Evolutionary conservation across 2,888 invertebrate genomes (phyloP).

Genomic region (Drosophila neonasuta): DNA sequence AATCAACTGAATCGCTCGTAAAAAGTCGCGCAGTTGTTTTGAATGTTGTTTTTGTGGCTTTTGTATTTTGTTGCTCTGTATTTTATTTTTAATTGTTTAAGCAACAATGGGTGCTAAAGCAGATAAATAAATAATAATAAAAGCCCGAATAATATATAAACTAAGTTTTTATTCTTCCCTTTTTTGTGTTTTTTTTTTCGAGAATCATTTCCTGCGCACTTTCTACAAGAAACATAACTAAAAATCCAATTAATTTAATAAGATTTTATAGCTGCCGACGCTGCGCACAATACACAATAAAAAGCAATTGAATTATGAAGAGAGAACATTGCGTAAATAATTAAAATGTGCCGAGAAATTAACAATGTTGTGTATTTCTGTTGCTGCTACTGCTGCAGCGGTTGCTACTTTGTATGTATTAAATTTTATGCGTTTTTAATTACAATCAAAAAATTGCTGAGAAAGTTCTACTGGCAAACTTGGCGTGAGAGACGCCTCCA

Average conservation of each 20-base stretch:
- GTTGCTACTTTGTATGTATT: constrained; percentile 49
- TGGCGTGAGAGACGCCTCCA: background rate
- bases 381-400: constrained; percentile 8
- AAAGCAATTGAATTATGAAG: constrained; percentile 74
- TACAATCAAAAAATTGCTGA: constrained; percentile 30
- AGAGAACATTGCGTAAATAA: constrained; percentile 60
- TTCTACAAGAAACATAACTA: constrained; percentile 33
- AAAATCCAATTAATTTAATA: constrained; percentile 69
- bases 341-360: constrained; percentile 32
- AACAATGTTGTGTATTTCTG: constrained; percentile 21
- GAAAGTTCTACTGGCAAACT: constrained; percentile 32
- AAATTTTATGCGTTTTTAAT: constrained; percentile 64
- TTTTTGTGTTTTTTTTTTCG: background rate
- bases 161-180: constrained; percentile 40
- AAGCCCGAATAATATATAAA: constrained; percentile 60
- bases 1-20: constrained; percentile 76
- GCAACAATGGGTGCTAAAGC: constrained; percentile 79
- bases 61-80: constrained; percentile 30
- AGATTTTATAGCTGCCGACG: constrained; percentile 50
- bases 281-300: constrained; percentile 54
- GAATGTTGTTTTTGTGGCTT: constrained; percentile 38
- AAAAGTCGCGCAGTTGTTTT: constrained; percentile 66
- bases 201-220: constrained; percentile 65
- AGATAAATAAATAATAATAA: constrained; percentile 70
- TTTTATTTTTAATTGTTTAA: constrained; percentile 77